A percentile compares a stretch with the other conserved stretches of the same genome.
Conservation (phyloP, 2,888 invertebrate species). For the Octodonta nipae region DNA sequence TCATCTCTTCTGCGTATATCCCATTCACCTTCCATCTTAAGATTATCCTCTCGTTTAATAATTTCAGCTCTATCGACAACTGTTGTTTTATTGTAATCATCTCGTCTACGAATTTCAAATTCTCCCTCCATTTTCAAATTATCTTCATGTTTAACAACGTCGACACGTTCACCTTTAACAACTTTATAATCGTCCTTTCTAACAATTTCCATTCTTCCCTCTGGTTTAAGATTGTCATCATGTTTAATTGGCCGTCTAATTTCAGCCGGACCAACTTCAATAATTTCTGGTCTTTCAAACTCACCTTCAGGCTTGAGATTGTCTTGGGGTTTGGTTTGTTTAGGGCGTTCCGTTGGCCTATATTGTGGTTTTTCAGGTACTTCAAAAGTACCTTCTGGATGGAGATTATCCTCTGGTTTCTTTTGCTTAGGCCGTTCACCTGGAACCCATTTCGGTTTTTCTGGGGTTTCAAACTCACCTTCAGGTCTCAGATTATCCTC, state of each 20-base stretch:
- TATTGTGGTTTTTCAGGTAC: conserved; percentile 32
- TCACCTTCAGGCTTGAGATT: conserved; percentile 42
- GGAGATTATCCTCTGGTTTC: conserved; percentile 41
- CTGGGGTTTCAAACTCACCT: conserved; percentile 42
- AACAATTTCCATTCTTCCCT: conserved; percentile 41
- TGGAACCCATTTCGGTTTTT: conserved; percentile 31
- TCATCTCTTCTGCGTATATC: conserved; percentile 37
- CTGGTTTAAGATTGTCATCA: conserved; percentile 39
- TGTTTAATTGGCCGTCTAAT: conserved; percentile 42
- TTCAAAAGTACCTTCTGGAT: conserved; percentile 42
- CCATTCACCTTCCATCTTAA: conserved; percentile 39
- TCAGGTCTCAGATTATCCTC: conserved; percentile 49
- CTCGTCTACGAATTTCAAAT: conserved; percentile 30
- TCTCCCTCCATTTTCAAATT: conserved; percentile 57
- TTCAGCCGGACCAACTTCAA: conserved; percentile 40
- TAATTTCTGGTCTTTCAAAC: conserved; percentile 35
- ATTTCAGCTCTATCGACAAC: conserved; percentile 43
- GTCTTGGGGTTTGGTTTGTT: conserved; percentile 36
- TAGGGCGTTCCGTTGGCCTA: conserved; percentile 37
- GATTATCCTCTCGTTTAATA: conserved; percentile 51
- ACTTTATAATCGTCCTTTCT: conserved; percentile 42
- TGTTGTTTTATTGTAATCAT: conserved; percentile 41
- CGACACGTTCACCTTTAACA: conserved; percentile 48
- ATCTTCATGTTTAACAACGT: conserved; percentile 49
- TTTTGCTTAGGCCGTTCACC: conserved; percentile 41